These are phyloP conservation scores for Acromyrmex charruanus DNA, from an alignment of 1,140 invertebrate genomes.

Conservation along the genomic window DNA sequence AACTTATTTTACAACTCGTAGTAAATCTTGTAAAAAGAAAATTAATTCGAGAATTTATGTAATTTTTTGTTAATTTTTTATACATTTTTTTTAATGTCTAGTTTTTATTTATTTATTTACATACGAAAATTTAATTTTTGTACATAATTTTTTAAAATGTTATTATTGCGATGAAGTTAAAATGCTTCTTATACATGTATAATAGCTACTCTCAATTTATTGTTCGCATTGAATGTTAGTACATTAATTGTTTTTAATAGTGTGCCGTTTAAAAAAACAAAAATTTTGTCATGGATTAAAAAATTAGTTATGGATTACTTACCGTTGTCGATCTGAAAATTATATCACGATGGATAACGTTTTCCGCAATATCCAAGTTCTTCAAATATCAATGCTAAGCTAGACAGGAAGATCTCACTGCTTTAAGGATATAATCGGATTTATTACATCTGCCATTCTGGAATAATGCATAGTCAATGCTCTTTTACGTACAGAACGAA, in stretches of 20 bases:
- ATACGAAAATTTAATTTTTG: background rate
- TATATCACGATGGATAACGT: background rate
- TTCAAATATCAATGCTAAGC: constrained; percentile 38
- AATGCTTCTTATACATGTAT: background rate
- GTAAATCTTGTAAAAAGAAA: background rate
- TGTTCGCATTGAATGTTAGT: background rate
- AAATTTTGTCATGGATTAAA: background rate
- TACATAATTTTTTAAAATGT: background rate
- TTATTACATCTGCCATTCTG: constrained; percentile 30
- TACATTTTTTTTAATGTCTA: background rate
- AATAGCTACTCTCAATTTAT: background rate
- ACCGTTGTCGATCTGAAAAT: background rate
- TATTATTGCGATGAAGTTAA: background rate
- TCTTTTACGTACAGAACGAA: background rate
- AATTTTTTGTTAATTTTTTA: background rate
- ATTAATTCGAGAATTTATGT: background rate
- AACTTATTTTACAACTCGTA: background rate
- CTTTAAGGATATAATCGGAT: constrained; percentile 44
- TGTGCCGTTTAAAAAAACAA: background rate
- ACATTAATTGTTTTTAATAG: background rate
- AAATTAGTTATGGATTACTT: constrained; percentile 2
- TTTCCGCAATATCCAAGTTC: background rate
- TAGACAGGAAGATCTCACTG: constrained; percentile 14
- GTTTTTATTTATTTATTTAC: background rate
- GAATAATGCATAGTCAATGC: background rate